A percentile compares a stretch with the other conserved stretches of the same genome.
phyloP scores from a whole-genome alignment of 2,797 vertebrate genomes.

The Neopelma chrysocephalum region DNA sequence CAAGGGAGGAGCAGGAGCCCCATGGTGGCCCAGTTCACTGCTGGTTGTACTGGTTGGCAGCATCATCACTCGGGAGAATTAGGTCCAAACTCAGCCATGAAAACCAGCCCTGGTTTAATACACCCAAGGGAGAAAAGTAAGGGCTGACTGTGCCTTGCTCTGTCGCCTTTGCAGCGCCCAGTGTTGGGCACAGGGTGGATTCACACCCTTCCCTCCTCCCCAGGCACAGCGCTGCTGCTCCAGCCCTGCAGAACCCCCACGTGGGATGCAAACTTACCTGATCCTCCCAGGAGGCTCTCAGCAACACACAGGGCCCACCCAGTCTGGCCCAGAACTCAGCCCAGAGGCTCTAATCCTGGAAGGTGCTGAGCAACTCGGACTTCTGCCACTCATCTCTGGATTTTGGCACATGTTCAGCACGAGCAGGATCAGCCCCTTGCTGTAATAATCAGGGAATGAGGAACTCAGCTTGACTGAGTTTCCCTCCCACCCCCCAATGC shows the following conservation, averaged over 20 bases:
- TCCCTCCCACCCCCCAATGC: slow-evolving; percentile 40
- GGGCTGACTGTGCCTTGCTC: neutral
- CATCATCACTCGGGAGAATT: neutral
- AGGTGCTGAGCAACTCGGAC: neutral
- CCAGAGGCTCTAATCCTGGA: slow-evolving; percentile 10
- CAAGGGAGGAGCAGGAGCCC: neutral
- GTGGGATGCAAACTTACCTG: neutral
- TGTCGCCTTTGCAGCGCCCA: neutral
- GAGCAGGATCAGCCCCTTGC: slow-evolving; percentile 34
- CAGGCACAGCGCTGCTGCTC: neutral
- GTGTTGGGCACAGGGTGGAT: neutral
- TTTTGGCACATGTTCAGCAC: slow-evolving; percentile 22
- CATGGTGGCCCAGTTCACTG: neutral
- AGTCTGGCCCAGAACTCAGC: neutral
- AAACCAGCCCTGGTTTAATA: neutral
- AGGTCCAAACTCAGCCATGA: neutral
- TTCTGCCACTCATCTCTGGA: neutral
- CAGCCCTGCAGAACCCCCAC: neutral
- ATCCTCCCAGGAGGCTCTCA: neutral
- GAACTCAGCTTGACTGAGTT: slow-evolving; percentile 41
- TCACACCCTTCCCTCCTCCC: neutral
- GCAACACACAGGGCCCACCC: neutral
- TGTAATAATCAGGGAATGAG: slow-evolving; percentile 25
- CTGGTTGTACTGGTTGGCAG: neutral
- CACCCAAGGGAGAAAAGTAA: neutral